A percentile compares a stretch with the other conserved stretches of the same genome.
phyloP scores from a whole-genome alignment of 2,797 vertebrate genomes.

The Dallia pectoralis region DNA sequence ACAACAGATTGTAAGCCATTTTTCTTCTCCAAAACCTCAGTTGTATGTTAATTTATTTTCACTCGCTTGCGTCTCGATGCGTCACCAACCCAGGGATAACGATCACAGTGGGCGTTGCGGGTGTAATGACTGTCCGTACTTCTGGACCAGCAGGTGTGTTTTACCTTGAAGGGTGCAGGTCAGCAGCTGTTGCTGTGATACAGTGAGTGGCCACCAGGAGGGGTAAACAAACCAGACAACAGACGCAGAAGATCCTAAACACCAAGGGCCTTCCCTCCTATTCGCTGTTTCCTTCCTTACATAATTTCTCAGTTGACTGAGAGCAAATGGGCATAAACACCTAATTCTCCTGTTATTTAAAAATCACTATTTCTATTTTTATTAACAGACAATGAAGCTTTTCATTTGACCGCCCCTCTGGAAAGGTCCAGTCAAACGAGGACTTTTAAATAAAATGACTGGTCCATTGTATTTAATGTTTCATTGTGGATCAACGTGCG shows the following conservation, averaged over 20 bases:
- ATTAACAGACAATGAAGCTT: neutral
- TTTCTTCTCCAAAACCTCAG: neutral
- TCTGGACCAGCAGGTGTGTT: neutral
- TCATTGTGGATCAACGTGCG: neutral
- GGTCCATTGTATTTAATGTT: neutral
- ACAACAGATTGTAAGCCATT: neutral
- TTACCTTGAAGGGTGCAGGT: neutral
- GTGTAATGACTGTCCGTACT: neutral
- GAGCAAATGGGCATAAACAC: neutral
- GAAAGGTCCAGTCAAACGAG: neutral
- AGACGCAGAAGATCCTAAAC: conserved; percentile 53
- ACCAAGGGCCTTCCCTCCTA: neutral
- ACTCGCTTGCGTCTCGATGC: neutral
- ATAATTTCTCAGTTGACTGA: neutral
- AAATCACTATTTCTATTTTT: no score
- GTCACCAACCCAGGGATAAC: neutral
- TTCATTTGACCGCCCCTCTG: neutral
- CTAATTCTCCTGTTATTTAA: neutral
- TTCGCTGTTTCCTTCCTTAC: neutral
- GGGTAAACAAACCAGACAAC: conserved; percentile 82
- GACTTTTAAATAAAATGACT: neutral
- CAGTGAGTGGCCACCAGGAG: conserved; percentile 78
- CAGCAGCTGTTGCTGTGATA: conserved; percentile 66
- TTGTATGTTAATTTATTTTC: neutral
- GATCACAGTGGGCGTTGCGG: neutral